These are phyloP conservation scores for Tetropium fuscum DNA, from an alignment of 2,888 invertebrate species.

Conservation along the genomic window DNA sequence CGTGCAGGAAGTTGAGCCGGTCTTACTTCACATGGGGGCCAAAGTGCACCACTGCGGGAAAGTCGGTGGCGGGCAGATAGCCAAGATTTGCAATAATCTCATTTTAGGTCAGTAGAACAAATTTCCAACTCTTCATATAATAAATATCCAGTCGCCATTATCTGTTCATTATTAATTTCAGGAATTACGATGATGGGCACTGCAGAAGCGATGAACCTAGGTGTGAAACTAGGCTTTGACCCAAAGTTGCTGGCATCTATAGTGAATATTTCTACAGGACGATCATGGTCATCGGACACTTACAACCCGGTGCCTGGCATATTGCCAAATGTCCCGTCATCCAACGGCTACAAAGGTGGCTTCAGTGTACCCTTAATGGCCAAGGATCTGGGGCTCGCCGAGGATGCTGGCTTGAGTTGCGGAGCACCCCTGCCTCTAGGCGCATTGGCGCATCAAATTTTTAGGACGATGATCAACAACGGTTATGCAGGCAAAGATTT, in stretches of 20 bases:
- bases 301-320: conserved; percentile 98
- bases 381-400: conserved; percentile 95
- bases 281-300: conserved; percentile 96
- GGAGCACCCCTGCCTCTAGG: conserved; percentile 89
- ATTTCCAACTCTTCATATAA: conserved; percentile 1
- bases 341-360: conserved; percentile 83
- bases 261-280: conserved; percentile 93
- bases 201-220: conserved; percentile 96
- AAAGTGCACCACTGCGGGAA: conserved; percentile 92
- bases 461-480: conserved; percentile 81
- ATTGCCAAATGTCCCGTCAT: conserved; percentile 87
- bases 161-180: too few relatives aligned
- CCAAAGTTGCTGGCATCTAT: conserved; percentile 88
- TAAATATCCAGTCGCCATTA: too few relatives aligned
- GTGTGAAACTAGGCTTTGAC: conserved; percentile 92
- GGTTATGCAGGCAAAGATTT: conserved; percentile 93
- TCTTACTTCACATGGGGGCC: conserved; percentile 88
- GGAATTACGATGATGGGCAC: conserved; percentile 89
- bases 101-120: conserved; percentile 73
- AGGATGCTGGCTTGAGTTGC: conserved; percentile 84
- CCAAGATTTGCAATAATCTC: conserved; percentile 98
- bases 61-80: conserved; percentile 93
- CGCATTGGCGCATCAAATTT: conserved; percentile 90
- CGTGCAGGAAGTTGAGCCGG: conserved; percentile 77
- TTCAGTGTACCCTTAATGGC: conserved; percentile 91